Evolutionary conservation across 2,888 invertebrate species (phyloP).

Genomic region (Polymixis flavicincta): DNA sequence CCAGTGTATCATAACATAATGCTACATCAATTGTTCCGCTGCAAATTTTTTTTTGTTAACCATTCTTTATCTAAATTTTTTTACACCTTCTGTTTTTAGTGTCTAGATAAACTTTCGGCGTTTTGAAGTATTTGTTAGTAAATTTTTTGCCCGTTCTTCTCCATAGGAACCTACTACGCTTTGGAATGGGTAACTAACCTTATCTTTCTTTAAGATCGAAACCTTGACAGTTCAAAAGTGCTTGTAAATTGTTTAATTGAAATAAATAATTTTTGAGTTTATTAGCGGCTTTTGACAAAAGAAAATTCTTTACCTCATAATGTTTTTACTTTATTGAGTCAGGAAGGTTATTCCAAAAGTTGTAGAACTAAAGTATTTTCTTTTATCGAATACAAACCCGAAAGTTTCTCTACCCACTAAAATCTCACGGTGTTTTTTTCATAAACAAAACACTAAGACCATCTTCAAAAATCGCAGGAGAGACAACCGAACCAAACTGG

Average conservation of each 20-base stretch:
- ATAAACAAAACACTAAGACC: slow-evolving; percentile 26
- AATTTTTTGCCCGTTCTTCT: too few relatives aligned
- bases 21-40: slow-evolving; percentile 21
- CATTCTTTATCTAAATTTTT: neutral
- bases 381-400: too few relatives aligned
- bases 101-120: neutral
- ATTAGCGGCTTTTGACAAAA: neutral
- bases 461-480: slow-evolving; percentile 65
- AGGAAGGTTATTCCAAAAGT: neutral
- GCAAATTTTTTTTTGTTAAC: slow-evolving; percentile 10
- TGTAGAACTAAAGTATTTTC: neutral
- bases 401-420: neutral
- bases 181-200: too few relatives aligned
- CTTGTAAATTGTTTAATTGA: too few relatives aligned
- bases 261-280: too few relatives aligned
- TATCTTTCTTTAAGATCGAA: too few relatives aligned
- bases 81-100: slow-evolving; percentile 26
- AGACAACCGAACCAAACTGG: slow-evolving; percentile 82
- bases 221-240: too few relatives aligned
- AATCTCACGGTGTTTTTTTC: slow-evolving; percentile 4
- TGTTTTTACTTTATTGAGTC: neutral
- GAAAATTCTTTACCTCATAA: neutral
- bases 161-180: too few relatives aligned
- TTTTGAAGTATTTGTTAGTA: neutral
- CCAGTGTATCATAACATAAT: slow-evolving; percentile 30